Conservation (phyloP, 2,113 vertebrate genomes). For the Cervus canadensis region DNA sequence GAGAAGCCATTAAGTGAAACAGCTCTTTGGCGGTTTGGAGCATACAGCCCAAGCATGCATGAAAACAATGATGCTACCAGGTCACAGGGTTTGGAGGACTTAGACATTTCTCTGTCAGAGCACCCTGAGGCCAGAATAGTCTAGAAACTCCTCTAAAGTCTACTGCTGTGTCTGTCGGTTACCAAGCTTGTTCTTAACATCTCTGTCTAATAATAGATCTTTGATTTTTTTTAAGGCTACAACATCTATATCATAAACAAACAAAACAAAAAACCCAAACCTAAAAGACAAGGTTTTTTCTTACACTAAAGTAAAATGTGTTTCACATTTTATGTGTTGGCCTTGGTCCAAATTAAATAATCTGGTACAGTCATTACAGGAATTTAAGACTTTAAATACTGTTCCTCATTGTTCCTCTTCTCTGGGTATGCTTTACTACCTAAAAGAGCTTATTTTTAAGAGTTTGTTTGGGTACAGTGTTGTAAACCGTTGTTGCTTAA, state of each 20-base stretch:
- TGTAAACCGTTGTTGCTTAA: not conserved
- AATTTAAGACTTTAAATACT: slow-evolving; percentile 67
- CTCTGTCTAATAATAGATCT: slow-evolving; percentile 16
- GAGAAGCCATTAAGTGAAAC: not conserved
- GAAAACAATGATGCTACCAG: not conserved
- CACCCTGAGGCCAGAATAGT: not conserved
- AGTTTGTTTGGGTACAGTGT: not conserved
- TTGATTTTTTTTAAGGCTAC: not conserved
- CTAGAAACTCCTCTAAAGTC: not conserved
- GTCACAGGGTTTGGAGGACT: not conserved
- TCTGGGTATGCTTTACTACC: slow-evolving; percentile 4
- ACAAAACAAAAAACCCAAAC: not conserved
- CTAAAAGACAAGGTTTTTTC: slow-evolving; percentile 48
- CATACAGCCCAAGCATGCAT: not conserved
- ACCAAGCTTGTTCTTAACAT: not conserved
- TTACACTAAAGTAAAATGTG: slow-evolving; percentile 69
- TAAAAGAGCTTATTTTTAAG: slow-evolving; percentile 32
- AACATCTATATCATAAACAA: not conserved
- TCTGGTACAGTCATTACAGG: slow-evolving; percentile 73
- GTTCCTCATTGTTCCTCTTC: slow-evolving; percentile 25
- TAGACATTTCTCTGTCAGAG: not conserved
- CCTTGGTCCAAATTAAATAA: slow-evolving; percentile 77
- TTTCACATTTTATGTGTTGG: slow-evolving; percentile 67
- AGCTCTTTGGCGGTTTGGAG: not conserved
- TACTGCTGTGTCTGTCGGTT: not conserved